These are phyloP conservation scores for Pollachius pollachius DNA, from an alignment of 2,113 vertebrate species.

Conservation along the genomic window DNA sequence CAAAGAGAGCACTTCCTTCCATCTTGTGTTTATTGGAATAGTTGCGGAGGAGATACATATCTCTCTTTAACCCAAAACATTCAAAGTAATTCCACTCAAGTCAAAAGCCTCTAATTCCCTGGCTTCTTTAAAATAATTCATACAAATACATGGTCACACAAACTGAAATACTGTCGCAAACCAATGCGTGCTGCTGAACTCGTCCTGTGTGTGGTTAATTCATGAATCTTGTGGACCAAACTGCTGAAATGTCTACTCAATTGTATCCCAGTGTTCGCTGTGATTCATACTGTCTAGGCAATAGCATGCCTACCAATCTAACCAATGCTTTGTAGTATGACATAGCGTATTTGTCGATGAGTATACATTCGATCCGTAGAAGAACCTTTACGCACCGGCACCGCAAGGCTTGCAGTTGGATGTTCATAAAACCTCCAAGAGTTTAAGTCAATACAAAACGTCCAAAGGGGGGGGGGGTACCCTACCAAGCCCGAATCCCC, in stretches of 20 bases:
- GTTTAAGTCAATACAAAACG: background rate
- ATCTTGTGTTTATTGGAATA: slow-evolving; percentile 61
- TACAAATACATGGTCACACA: slow-evolving; percentile 41
- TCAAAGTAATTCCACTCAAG: slow-evolving; percentile 21
- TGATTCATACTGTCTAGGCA: too few species aligned
- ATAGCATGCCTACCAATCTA: too few species aligned
- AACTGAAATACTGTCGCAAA: slow-evolving; percentile 8
- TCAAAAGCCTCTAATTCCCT: background rate
- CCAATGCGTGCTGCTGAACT: background rate
- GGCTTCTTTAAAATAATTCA: slow-evolving; percentile 26
- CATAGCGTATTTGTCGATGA: too few species aligned
- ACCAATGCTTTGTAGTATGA: too few species aligned
- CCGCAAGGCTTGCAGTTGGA: background rate
- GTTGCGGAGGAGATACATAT: slow-evolving; percentile 56
- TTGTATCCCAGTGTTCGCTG: too few species aligned
- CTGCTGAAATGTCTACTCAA: too few species aligned
- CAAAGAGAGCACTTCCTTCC: slow-evolving; percentile 13
- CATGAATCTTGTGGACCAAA: too few species aligned
- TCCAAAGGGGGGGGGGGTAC: background rate
- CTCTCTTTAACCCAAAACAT: slow-evolving; percentile 30
- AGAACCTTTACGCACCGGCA: background rate
- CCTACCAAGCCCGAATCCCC: slow-evolving; percentile 91
- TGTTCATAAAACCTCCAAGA: background rate
- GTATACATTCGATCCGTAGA: too few species aligned
- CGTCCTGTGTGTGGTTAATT: too few species aligned